Conservation (phyloP, 1,140 invertebrate genomes). For the Formica selysi region DNA sequence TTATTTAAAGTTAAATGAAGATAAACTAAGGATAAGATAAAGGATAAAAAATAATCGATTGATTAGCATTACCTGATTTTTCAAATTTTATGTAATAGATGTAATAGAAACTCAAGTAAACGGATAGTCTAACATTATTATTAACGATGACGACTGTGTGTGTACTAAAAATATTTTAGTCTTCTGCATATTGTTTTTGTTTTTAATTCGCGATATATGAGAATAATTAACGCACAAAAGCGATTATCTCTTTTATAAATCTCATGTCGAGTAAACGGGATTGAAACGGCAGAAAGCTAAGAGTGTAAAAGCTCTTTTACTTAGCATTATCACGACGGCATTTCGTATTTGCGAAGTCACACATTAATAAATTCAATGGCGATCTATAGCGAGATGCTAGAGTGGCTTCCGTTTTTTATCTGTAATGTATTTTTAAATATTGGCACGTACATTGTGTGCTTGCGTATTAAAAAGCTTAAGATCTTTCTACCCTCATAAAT, state of each 20-base stretch:
- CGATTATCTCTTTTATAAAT: slow-evolving; percentile 20
- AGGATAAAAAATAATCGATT: background rate
- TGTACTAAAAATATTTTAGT: background rate
- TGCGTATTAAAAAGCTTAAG: background rate
- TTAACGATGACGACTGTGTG: background rate
- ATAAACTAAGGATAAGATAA: background rate
- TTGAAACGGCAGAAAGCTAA: background rate
- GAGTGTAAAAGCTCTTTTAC: background rate
- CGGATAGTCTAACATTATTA: background rate
- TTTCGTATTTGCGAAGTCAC: background rate
- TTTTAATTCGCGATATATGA: background rate
- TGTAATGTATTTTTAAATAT: slow-evolving; percentile 30
- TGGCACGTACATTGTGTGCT: background rate
- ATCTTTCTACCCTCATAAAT: background rate
- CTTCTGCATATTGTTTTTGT: background rate
- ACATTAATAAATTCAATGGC: background rate
- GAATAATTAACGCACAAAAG: slow-evolving; percentile 12
- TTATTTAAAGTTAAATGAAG: background rate
- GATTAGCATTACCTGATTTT: background rate
- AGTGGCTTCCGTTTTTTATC: background rate
- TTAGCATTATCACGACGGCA: background rate
- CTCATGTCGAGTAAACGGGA: slow-evolving; percentile 21
- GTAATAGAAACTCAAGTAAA: background rate
- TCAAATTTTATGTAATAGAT: background rate
- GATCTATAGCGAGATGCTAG: background rate